Conservation (phyloP, 37 sponge, comb jelly and placozoan genomes). For the Spongia lamella region DNA sequence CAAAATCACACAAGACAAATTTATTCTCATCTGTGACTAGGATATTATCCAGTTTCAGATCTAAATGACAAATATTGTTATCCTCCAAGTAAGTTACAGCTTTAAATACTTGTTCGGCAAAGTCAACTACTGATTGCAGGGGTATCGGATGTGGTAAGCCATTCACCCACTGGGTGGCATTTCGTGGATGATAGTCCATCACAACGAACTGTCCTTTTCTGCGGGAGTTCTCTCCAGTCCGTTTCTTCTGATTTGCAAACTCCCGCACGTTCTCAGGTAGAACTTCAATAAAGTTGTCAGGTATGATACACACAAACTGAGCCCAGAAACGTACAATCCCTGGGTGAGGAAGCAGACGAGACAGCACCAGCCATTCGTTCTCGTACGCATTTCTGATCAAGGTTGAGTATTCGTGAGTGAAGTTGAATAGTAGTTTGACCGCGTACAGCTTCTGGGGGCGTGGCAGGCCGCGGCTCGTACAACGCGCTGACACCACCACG, state of each 20-base stretch:
- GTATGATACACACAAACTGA: conserved; percentile 80
- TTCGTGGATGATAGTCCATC: conserved; percentile 54
- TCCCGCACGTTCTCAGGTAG: conserved; percentile 25
- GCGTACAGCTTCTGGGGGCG: conserved; percentile 72
- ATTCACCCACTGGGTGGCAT: conserved; percentile 28
- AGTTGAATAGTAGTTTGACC: conserved; percentile 80
- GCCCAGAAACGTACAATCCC: conserved; percentile 77
- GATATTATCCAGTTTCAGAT: conserved; percentile 71
- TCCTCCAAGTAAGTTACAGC: conserved; percentile 41
- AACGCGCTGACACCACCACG: conserved; percentile 72
- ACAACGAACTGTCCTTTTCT: conserved; percentile 73
- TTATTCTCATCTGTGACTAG: conserved; percentile 41
- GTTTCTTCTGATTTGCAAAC: conserved; percentile 26
- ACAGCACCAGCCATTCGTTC: conserved; percentile 83
- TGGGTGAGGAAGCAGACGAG: conserved; percentile 65
- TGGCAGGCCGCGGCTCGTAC: conserved; percentile 47
- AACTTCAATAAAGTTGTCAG: conserved; percentile 38
- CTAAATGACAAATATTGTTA: conserved; percentile 58
- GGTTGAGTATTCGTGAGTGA: conserved; percentile 65
- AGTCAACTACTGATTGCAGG: conserved; percentile 7
- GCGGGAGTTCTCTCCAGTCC: conserved; percentile 16
- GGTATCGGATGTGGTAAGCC: conserved; percentile 18
- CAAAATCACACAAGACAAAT: conserved; percentile 77
- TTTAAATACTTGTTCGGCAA: conserved; percentile 36
- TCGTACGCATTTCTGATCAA: conserved; percentile 70